phyloP scores from a whole-genome alignment of 2,797 vertebrate species.

The Okamejei kenojei region DNA sequence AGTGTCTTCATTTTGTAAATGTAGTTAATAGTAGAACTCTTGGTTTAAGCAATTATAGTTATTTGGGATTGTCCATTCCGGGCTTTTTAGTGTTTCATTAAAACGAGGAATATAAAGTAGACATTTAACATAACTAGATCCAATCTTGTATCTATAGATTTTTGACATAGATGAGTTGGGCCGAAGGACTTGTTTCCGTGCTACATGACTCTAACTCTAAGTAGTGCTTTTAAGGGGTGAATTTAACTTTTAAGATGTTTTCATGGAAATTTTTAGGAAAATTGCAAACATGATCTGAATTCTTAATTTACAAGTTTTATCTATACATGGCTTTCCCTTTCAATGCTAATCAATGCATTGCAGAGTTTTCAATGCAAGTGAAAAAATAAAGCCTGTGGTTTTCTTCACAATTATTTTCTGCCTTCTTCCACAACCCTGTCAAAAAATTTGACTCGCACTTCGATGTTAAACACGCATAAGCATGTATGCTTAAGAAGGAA shows the following conservation, averaged over 20 bases:
- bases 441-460: background rate
- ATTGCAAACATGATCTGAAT: background rate
- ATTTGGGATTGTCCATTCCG: background rate
- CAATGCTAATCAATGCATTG: background rate
- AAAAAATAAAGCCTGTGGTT: conserved; percentile 4
- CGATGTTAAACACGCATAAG: no score
- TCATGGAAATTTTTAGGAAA: background rate
- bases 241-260: background rate
- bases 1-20: background rate
- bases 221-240: no score
- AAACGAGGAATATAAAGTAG: background rate
- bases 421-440: background rate
- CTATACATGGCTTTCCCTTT: background rate
- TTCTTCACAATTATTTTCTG: background rate
- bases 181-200: no score
- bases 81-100: background rate
- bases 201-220: no score
- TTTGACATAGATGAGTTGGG: no score
- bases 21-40: background rate
- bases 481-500: no score
- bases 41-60: background rate
- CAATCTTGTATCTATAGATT: background rate
- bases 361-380: background rate
- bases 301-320: background rate
- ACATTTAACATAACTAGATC: background rate